Evolutionary conservation across 1,140 invertebrate genomes (phyloP).

Genomic region (Drosophila simulans): DNA sequence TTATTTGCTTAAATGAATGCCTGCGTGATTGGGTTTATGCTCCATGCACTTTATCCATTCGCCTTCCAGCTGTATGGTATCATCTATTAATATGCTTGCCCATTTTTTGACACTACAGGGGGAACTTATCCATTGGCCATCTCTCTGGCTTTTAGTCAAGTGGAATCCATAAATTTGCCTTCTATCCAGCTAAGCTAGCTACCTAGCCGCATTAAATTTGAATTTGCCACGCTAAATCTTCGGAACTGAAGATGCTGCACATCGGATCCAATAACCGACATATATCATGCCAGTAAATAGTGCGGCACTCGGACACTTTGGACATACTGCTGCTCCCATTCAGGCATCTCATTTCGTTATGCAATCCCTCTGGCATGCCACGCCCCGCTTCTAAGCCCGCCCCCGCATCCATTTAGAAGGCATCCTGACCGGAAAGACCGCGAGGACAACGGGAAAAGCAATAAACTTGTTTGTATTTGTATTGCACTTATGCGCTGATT

Average conservation of each 20-base stretch:
- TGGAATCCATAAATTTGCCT: slow-evolving; percentile 17
- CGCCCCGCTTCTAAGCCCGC: too few species aligned
- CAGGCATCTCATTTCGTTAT: slow-evolving; percentile 31
- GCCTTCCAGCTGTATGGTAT: neutral
- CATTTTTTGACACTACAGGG: neutral
- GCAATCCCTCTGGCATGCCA: slow-evolving; percentile 6
- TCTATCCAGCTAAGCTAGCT: neutral
- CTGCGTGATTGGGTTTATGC: neutral
- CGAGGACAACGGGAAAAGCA: slow-evolving; percentile 59
- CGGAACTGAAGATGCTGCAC: neutral
- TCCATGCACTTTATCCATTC: neutral
- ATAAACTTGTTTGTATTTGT: slow-evolving; percentile 73
- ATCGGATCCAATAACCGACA: slow-evolving; percentile 13
- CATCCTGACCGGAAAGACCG: slow-evolving; percentile 43
- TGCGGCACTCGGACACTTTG: slow-evolving; percentile 12
- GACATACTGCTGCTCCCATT: slow-evolving; percentile 8
- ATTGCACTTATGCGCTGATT: slow-evolving; percentile 72
- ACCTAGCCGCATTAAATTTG: slow-evolving; percentile 10
- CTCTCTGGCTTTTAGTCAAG: slow-evolving; percentile 1
- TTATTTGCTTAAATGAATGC: neutral
- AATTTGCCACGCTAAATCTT: slow-evolving; percentile 12
- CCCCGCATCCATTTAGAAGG: slow-evolving; percentile 4
- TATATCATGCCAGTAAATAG: slow-evolving; percentile 28
- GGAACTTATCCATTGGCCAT: neutral
- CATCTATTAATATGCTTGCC: slow-evolving; percentile 3